Conservation (phyloP, 2,113 vertebrate species). For the Taxidea taxus region DNA sequence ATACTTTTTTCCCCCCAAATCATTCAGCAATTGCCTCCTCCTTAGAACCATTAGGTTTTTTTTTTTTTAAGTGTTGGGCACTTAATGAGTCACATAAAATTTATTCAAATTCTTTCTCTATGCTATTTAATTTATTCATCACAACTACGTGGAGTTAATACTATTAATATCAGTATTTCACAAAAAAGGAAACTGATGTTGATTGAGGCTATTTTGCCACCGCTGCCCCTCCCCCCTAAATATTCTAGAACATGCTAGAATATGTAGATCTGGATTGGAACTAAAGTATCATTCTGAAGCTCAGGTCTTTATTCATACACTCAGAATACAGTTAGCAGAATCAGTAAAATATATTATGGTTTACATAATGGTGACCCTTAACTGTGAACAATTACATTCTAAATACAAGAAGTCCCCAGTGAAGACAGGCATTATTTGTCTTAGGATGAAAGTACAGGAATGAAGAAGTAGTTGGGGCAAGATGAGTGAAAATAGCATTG, state of each 20-base stretch:
- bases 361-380: neutral
- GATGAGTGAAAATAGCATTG: neutral
- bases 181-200: conserved; percentile 11
- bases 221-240: neutral
- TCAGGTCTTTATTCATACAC: neutral
- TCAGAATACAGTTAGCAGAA: conserved; percentile 3
- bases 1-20: neutral
- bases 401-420: neutral
- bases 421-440: neutral
- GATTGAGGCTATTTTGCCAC: neutral
- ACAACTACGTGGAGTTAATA: neutral
- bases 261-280: neutral
- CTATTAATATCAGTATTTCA: conserved; percentile 15
- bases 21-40: conserved; percentile 5
- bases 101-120: conserved; percentile 27
- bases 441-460: neutral
- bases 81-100: conserved; percentile 55
- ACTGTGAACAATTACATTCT: neutral
- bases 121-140: conserved; percentile 46
- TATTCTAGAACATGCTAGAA: neutral
- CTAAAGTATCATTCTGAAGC: neutral
- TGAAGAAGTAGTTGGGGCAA: neutral
- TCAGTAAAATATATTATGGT: neutral
- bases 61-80: neutral
- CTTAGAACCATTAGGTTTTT: conserved; percentile 40